Base-by-base conservation (phyloP, 2,797 vertebrate genomes). In the Parotocinclus haroldoi region DNA sequence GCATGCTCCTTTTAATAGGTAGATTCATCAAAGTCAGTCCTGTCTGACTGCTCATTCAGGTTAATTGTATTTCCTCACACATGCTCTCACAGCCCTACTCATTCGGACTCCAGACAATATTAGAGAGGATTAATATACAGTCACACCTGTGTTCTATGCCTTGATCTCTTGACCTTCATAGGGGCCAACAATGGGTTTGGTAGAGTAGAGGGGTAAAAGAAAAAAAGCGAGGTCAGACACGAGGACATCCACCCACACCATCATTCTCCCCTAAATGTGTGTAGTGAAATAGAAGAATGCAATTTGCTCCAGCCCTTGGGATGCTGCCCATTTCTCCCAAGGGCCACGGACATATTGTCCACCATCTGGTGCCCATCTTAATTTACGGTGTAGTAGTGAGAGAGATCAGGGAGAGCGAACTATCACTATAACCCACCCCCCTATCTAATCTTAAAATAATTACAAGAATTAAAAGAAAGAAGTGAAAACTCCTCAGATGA, bases 321-420 rank as follows among this genome's bases (percentile, higher is more conserved):
- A 68, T 11, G 57, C 69, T 52, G 60, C 39, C 38, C 48, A 50
- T 66, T 69, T 66, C 66, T 75, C 27, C 51, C 66, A 44, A 57
- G 65, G 50, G 68, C 50, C 14, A 14, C 63, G 39, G 64, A 49
- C 70, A 77, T 75, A 77, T 75, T 74, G 75, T 61, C 11, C 60
- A 68, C 64, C 77, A 79, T 77, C 68, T 76, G 76, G 53, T 66
- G 68, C 74, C 79, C 74, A 76, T 82, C 80, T 72, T 75, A 77
- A 48, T 64, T 66, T 54, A 54, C 66, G 63, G 17, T 8, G 16
- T 39, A 63, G 65, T 50, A 55, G 51, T 27, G 42, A 49, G 53
- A 55, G n/a, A 27, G 27, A 27, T 27, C 27, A 27, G 27, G 27
- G 36, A 68, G 10, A 6, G 62, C 16, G 54, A 68, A 18, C 51